Percentiles rank a stretch among this genome's conserved stretches.
Evolutionary conservation across 1,140 invertebrate genomes (phyloP).

Genomic region (Pseudomyrmex cubaensis): DNA sequence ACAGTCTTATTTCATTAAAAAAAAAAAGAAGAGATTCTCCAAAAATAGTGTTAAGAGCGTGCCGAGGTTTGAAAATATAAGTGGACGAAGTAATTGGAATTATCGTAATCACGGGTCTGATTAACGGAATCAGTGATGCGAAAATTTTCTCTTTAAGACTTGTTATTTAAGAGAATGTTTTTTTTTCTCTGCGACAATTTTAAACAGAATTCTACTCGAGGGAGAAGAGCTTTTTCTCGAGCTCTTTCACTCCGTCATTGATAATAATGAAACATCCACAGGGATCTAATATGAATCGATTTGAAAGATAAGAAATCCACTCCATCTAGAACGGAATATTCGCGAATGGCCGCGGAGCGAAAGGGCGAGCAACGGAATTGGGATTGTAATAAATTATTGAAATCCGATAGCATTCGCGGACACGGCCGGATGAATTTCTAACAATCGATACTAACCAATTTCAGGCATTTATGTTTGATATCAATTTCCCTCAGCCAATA

Average conservation of each 20-base stretch:
- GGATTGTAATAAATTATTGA: slow-evolving; percentile 72
- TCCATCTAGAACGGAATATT: slow-evolving; percentile 48
- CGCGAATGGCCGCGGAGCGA: not conserved
- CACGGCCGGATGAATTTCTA: slow-evolving; percentile 67
- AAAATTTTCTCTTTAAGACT: not conserved
- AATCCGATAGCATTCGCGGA: slow-evolving; percentile 57
- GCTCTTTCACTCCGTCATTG: slow-evolving; percentile 1
- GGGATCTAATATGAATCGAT: slow-evolving; percentile 45
- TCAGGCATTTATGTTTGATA: slow-evolving; percentile 64
- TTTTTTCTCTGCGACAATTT: not conserved
- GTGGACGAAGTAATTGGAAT: not conserved
- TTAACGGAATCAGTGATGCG: not conserved
- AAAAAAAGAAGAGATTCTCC: not conserved
- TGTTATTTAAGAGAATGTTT: slow-evolving; percentile 4
- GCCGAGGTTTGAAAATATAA: too few species aligned
- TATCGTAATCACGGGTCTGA: not conserved
- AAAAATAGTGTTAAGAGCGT: not conserved
- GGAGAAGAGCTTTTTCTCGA: not conserved
- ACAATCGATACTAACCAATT: slow-evolving; percentile 67
- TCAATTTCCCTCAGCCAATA: slow-evolving; percentile 68
- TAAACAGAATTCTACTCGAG: slow-evolving; percentile 14
- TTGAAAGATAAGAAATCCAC: slow-evolving; percentile 42
- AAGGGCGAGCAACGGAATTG: slow-evolving; percentile 36
- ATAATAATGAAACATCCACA: slow-evolving; percentile 45
- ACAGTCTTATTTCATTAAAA: not conserved